These are phyloP conservation scores for Hepsetus odoe DNA, from an alignment of 2,113 vertebrate species.

Conservation along the genomic window DNA sequence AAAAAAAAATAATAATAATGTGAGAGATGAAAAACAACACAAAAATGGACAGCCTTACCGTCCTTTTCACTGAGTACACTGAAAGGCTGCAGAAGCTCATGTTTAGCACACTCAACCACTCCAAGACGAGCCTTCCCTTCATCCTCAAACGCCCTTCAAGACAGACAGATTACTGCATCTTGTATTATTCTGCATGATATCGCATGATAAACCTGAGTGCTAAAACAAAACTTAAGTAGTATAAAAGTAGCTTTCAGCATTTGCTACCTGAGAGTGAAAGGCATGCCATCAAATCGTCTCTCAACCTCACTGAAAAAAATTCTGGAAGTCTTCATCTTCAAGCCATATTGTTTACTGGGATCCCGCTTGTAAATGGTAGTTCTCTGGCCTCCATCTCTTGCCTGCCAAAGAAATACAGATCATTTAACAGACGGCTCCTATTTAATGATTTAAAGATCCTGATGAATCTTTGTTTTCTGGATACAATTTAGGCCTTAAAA, in stretches of 20 bases:
- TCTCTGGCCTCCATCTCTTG: slow-evolving; percentile 92
- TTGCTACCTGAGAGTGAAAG: slow-evolving; percentile 91
- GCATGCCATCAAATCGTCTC: slow-evolving; percentile 96
- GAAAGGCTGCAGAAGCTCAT: slow-evolving; percentile 95
- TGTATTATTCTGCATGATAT: background rate
- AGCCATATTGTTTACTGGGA: slow-evolving; percentile 93
- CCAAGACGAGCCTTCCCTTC: slow-evolving; percentile 95
- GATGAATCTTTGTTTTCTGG: background rate
- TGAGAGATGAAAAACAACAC: background rate
- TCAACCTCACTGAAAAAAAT: slow-evolving; percentile 98
- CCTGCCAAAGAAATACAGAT: slow-evolving; percentile 68
- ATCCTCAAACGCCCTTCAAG: slow-evolving; percentile 91
- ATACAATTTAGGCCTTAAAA: background rate
- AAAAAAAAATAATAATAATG: background rate
- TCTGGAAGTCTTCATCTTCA: slow-evolving; percentile 99
- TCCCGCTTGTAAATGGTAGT: slow-evolving; percentile 98
- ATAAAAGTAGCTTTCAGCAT: background rate
- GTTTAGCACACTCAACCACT: slow-evolving; percentile 96
- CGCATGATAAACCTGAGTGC: background rate
- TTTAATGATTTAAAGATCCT: background rate
- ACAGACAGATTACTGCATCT: background rate
- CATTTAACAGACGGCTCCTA: background rate
- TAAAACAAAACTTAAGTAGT: no score
- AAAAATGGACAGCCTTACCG: slow-evolving; percentile 71
- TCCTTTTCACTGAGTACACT: slow-evolving; percentile 96